A percentile compares a stretch with the other conserved stretches of the same genome.
Conservation (phyloP, 1,140 invertebrate species). For the Chionoecetes opilio region DNA sequence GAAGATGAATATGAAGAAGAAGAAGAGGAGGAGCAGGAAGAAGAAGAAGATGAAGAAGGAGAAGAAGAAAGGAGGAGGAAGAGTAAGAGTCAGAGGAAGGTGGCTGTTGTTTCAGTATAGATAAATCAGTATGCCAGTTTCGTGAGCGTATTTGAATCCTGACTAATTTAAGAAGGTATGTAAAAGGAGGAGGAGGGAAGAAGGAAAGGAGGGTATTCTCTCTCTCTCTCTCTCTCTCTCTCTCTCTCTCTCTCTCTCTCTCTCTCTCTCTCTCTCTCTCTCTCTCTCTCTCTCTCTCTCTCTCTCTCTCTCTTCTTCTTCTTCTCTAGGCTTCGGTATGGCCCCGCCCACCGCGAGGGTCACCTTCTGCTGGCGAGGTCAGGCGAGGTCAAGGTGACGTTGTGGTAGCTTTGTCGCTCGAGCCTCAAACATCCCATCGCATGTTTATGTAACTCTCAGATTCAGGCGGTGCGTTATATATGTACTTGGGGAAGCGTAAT, state of each 20-base stretch:
- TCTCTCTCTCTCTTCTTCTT: too few relatives aligned
- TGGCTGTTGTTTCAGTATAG: too few relatives aligned
- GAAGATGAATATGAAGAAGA: too few relatives aligned
- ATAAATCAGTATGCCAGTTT: too few relatives aligned
- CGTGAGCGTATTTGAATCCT: too few relatives aligned
- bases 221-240: not conserved
- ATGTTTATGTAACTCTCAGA: not conserved
- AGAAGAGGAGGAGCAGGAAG: too few relatives aligned
- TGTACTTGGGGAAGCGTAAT: not conserved
- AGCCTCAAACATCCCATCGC: not conserved
- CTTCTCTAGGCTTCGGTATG: not conserved
- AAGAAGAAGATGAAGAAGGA: too few relatives aligned
- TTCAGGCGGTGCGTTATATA: not conserved
- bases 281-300: conserved; percentile 13
- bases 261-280: conserved; percentile 42
- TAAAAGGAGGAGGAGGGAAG: not conserved
- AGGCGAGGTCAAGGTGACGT: not conserved
- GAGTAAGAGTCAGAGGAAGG: too few relatives aligned
- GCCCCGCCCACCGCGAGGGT: not conserved
- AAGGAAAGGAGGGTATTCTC: not conserved
- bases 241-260: conserved; percentile 39
- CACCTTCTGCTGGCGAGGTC: not conserved
- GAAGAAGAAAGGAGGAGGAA: too few relatives aligned
- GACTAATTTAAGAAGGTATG: not conserved
- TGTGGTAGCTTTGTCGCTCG: not conserved